Base-by-base conservation (phyloP, 2,888 invertebrate genomes). In the Isotomurus palustris region DNA sequence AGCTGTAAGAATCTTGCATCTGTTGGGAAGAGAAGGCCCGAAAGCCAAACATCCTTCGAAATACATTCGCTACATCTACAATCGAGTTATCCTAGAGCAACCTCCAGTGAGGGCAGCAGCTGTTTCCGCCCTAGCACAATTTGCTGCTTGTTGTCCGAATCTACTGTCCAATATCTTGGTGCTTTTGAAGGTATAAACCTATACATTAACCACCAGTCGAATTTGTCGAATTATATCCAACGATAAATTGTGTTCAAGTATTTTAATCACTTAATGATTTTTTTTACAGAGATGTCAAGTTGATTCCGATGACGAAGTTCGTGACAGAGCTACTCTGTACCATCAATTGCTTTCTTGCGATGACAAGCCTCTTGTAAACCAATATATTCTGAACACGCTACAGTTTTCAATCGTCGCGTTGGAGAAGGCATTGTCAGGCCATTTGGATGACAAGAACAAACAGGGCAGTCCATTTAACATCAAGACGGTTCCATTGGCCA, bases 301-400 rank as follows among this genome's bases (percentile, higher is more conserved):
- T 79, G 99, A 99, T 74, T 88, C 90, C 0, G 99, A 99, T 74
- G 99, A 99, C 76, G 99, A 99, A 79, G 96, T 99, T 0, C 82
- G 99, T 29, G 99, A 99, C 77, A 81, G 99, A 40, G 97, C 99
- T 10, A 93, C 97, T 0, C 96, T 94, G 76, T 99, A 95, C 78
- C 86, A 90, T 72, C 84, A 86, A 36, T 86, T 99, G 64, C 43
- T 43, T 6, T 43, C 84, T 62, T 81, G 83, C 1, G 81, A 81
- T 43, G 86, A 88, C 71, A 79, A 81, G 54, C 80, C 84, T 45
- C 75, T 91, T 19, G 85, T 85, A 68, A 86, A 86, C 67, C 85
- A 85, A 19, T 43, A 43, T 19, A 43, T 43, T 3, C 84, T 84
- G 76, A 79, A 79, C 48, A 64, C 54, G 10, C 35, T 57, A 32